Conservation (phyloP, 2,113 vertebrate species). For the Miniopterus natalensis region DNA sequence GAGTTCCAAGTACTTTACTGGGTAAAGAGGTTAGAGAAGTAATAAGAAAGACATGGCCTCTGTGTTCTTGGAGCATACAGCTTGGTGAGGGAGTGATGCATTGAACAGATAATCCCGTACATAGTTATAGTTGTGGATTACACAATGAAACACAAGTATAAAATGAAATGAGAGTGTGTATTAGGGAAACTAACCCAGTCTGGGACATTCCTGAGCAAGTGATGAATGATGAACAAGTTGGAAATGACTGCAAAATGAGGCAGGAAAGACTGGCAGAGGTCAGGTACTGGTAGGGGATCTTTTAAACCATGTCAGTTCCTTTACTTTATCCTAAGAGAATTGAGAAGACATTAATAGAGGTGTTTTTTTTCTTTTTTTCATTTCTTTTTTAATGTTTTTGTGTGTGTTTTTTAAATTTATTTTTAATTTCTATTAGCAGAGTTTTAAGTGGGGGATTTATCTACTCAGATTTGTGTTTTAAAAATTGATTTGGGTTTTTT, state of each 20-base stretch:
- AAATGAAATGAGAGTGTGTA: background rate
- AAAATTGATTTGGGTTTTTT: background rate
- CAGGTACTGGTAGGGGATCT: background rate
- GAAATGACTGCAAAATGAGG: background rate
- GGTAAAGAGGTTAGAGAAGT: background rate
- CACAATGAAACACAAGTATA: background rate
- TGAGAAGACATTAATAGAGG: background rate
- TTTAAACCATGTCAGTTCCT: background rate
- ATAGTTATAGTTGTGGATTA: background rate
- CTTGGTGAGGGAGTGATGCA: background rate
- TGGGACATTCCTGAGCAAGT: background rate
- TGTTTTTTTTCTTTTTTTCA: background rate
- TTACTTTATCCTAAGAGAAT: conserved; percentile 35
- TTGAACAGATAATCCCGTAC: background rate
- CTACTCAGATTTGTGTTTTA: conserved; percentile 18
- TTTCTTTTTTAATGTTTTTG: too few relatives aligned
- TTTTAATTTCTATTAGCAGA: background rate
- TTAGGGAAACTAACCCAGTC: background rate
- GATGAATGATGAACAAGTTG: background rate
- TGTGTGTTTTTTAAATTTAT: too few relatives aligned
- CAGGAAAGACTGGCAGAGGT: background rate
- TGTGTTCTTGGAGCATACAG: background rate
- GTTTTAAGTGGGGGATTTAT: conserved; percentile 17
- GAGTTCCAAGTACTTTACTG: background rate
- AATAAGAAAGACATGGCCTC: background rate